Evolutionary conservation across 2,113 vertebrate species (phyloP).

Genomic region (Hiodon tergisus): DNA sequence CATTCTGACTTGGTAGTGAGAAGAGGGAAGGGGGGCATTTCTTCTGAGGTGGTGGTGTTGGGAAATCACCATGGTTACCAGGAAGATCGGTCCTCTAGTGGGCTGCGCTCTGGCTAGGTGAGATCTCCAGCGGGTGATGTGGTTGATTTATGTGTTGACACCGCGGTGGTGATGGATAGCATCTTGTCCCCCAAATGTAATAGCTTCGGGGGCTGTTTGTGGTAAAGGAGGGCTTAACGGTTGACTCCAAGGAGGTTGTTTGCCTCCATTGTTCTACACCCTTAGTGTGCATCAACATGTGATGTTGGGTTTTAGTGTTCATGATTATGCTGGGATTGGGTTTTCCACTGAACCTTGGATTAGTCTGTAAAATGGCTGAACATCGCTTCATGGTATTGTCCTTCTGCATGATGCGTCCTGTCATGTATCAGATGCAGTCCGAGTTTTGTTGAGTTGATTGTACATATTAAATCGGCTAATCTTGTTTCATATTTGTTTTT

Average conservation of each 20-base stretch:
- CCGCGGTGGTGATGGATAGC: constrained; percentile 50
- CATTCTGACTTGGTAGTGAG: too few relatives aligned
- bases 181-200: constrained; percentile 56
- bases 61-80: constrained; percentile 73
- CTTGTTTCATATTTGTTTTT: too few relatives aligned
- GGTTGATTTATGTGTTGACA: constrained; percentile 71
- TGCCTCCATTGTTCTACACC: constrained; percentile 21
- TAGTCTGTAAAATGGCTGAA: too few relatives aligned
- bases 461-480: too few relatives aligned
- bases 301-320: constrained; percentile 32
- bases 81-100: constrained; percentile 48
- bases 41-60: constrained; percentile 43
- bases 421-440: too few relatives aligned
- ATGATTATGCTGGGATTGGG: constrained; percentile 29
- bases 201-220: constrained; percentile 35
- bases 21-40: too few relatives aligned
- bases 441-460: too few relatives aligned
- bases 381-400: too few relatives aligned
- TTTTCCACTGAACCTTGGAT: too few relatives aligned
- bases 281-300: background rate
- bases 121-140: constrained; percentile 58
- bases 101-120: constrained; percentile 48
- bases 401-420: too few relatives aligned
- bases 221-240: constrained; percentile 12
- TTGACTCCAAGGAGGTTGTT: constrained; percentile 27